Evolutionary conservation across 2,888 invertebrate genomes (phyloP), one percentile per base, ranked within the genome.

Genomic region (Melanargia galathea): DNA sequence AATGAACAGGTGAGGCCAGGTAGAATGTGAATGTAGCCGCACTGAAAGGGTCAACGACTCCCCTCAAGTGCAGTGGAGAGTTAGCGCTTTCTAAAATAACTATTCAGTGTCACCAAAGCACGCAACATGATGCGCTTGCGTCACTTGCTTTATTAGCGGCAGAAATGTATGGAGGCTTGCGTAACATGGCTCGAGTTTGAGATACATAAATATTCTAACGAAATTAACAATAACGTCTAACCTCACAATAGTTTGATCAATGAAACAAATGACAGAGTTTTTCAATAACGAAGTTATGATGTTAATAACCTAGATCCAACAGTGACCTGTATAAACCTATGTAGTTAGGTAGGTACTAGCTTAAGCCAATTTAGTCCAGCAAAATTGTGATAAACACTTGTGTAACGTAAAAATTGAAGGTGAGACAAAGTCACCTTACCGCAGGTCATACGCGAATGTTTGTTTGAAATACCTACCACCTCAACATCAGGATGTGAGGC

Each of bases 31-130:
- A 63, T 61, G 65, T 66, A 63, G 52, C 58, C 63, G 55, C 64
- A 67, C 56, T 68, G 52, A 60, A 70, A 71, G 75, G 86, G 82
- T 89, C 87, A 75, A 77, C 80, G 90, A 88, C 90, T 81, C 73
- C 65, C 71, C 66, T 69, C 75, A 76, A 77, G 77, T 76, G 74
- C 74, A 80, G 78, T 81, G 77, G 78, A 81, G 79, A 81, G 79
- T 77, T 67, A 67, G 74, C 80, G 86, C 90, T 91, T 90, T 91
- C 90, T 90, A 90, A 89, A 91, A 82, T 86, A 83, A 79, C 82
- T 84, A 86, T 85, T 84, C 79, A 84, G 79, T 84, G 87, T 86
- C 88, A 87, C 85, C 84, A 84, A 81, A 74, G 82, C 83, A 84
- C 83, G 88, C 83, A 82, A 87, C 78, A 74, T 76, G 76, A 76